These are phyloP conservation scores for Heliornis fulica DNA, from an alignment of 2,113 vertebrate genomes.

Conservation along the genomic window DNA sequence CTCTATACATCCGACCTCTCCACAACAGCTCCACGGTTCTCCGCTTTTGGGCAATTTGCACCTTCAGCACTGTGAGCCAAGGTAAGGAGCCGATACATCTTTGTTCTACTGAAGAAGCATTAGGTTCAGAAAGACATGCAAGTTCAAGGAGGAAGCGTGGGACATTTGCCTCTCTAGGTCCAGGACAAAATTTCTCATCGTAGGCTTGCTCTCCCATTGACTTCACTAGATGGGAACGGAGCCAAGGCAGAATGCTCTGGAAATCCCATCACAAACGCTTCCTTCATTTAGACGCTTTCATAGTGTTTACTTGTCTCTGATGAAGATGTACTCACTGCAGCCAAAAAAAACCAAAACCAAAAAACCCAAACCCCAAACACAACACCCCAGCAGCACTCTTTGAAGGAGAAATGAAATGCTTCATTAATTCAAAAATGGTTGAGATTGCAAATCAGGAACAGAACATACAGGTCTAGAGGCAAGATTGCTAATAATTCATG, in stretches of 20 bases:
- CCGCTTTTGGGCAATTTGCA: not conserved
- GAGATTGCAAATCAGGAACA: slow-evolving; percentile 32
- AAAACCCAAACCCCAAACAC: not conserved
- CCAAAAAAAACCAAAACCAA: not conserved
- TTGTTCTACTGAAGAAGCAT: rapidly evolving
- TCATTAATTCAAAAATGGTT: slow-evolving; percentile 20
- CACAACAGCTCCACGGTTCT: not conserved
- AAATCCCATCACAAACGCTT: not conserved
- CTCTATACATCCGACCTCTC: not conserved
- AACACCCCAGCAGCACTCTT: not conserved
- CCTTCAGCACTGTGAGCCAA: not conserved
- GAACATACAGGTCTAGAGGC: slow-evolving; percentile 31
- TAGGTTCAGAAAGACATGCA: not conserved
- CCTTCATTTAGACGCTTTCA: not conserved
- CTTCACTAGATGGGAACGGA: not conserved
- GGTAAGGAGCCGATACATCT: not conserved
- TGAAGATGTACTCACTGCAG: not conserved
- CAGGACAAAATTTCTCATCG: not conserved
- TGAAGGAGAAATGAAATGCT: slow-evolving; percentile 30
- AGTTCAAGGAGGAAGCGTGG: not conserved
- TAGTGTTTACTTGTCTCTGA: not conserved
- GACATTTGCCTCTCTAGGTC: not conserved
- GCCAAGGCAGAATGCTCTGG: rapidly evolving
- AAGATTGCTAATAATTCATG: slow-evolving; percentile 4
- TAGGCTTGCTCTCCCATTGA: not conserved